Evolutionary conservation across 2,113 vertebrate species (phyloP), one percentile per base, ranked within the genome.

Genomic region (Panthera uncia): DNA sequence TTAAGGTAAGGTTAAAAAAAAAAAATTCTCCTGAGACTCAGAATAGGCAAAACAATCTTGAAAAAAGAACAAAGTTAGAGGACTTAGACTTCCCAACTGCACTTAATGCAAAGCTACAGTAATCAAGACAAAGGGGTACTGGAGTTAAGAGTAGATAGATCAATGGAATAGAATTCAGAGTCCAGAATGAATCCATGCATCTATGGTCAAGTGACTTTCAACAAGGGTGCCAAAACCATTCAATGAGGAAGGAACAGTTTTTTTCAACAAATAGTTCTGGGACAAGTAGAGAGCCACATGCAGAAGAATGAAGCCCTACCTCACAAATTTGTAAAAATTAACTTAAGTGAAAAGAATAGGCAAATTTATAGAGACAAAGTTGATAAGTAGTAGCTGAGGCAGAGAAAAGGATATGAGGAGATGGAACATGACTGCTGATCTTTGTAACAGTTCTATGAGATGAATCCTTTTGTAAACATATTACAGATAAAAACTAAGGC

Each of bases 401-500:
- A 27, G 41, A 1, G 1, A 50, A 14, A 18, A 10, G 25, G n/a
- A 41, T 10, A 38, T 65, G 38, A 38, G 68, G 41, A 78, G n/a
- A 50, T 57, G 33, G 12, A 33, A 16, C 48, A n/a, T 71, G 45
- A 36, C 16, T 41, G 57, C 31, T 89, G n/a, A 50, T 73, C 16
- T 36, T 94, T 29, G 25, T 29, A 57, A 33, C 5, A 73, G 36
- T 36, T 74, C 31, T 45, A 41, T 25, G 38, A 73, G 15, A 52
- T 48, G 23, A 21, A 65, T 73, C 23, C 5, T 78, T 94, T 81
- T 36, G 33, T 25, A 31, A 82, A 76, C 38, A 86, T 78, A 73
- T 94, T 81, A 85, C 6, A 95, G 48, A 38, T 86, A 71, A 45
- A 97, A 96, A 55, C 23, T 23, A 50, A 78, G 92, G 18, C 33